Evolutionary conservation across 2,888 invertebrate genomes (phyloP).

Genomic region (Pseudanteris insignis): DNA sequence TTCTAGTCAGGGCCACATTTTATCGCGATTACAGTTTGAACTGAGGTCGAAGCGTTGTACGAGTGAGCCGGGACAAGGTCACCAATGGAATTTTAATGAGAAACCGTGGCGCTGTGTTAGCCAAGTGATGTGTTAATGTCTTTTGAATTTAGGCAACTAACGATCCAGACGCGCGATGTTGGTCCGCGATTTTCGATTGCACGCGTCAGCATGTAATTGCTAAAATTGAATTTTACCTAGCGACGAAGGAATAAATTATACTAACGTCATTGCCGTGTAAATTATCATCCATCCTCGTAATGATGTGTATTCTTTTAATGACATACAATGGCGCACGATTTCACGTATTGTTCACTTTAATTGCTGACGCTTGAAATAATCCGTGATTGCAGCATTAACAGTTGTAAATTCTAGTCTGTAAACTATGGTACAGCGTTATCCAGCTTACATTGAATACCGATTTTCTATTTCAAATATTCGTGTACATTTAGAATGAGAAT

Average conservation of each 20-base stretch:
- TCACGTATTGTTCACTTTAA: no score
- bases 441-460: no score
- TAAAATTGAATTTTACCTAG: no score
- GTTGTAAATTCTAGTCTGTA: no score
- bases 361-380: conserved; percentile 1
- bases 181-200: conserved; percentile 23
- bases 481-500: no score
- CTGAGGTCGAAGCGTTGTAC: no score
- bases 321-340: not conserved
- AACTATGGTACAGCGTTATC: no score
- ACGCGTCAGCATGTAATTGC: no score
- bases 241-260: not conserved
- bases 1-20: no score
- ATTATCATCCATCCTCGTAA: not conserved
- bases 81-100: conserved; percentile 63
- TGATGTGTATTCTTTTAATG: conserved; percentile 1
- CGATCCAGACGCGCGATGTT: conserved; percentile 16
- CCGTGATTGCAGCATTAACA: conserved; percentile 19
- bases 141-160: conserved; percentile 52
- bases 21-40: no score
- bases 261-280: conserved; percentile 23
- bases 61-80: conserved; percentile 45
- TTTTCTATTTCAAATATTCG: no score
- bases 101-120: conserved; percentile 51
- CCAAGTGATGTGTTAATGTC: conserved; percentile 57